Base-by-base conservation (phyloP, 2,888 invertebrate genomes). In the Pandemis cinnamomeana region DNA sequence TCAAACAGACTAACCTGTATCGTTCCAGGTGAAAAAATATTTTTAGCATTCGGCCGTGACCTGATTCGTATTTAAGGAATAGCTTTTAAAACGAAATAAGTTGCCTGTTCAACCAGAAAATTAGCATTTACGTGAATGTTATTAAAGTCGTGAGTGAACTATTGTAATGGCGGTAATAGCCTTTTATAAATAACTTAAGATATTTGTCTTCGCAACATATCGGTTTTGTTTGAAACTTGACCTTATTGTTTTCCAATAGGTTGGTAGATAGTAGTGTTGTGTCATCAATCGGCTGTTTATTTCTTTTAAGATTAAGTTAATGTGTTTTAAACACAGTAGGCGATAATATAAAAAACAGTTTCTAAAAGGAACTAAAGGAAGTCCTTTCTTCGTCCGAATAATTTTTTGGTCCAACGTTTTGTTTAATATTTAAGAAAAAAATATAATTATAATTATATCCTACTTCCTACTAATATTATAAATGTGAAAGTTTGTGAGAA, bases 41-140 rank as follows among this genome's bases (percentile, higher is more conserved):
- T 27, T 46, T 48, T 61, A 36, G n/a, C 42, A 61, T 61, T 46
- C 27, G 11, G 4, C 48, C 64, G 10, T 64, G 64, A 64, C 64
- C 64, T 27, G 48, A 64, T 64, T 64, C 36, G 6, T 7, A 13
- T 27, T 58, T 58, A 27, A 58, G 5, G 11, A 58, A 8, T 10
- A 20, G 20, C 55, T 11, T 27, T 11, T 0, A 10, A 11, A 58
- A 58, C 5, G 27, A 11, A 8, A 1, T 11, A 58, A 55, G 55
- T 55, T 20, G 0, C 5, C 11, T 11, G 4, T 11, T 11, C 11
- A 15, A 27, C 27, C 7, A 4, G 5, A 20, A 58, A 27, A 27
- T 27, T 58, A 3, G 27, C 3, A 27, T 27, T 27, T 58, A 27
- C 58, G n/a, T 36, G 10, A 3, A 10, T 46, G 7, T 10, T 0